Percentiles rank a stretch among this genome's conserved stretches.
These are phyloP conservation scores for Lymantria monacha DNA, from an alignment of 2,888 invertebrate species.

Conservation along the genomic window DNA sequence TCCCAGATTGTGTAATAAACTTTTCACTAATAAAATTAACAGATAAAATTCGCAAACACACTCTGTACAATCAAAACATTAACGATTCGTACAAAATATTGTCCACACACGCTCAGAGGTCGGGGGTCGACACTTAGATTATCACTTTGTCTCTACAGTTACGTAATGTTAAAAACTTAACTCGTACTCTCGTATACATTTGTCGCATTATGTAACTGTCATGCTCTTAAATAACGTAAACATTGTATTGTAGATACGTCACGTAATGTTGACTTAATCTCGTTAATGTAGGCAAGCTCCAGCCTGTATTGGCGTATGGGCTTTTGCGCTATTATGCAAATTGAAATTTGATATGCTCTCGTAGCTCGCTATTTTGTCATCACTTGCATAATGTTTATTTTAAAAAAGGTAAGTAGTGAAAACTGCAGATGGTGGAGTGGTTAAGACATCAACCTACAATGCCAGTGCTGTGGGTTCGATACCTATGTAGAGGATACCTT, in stretches of 20 bases:
- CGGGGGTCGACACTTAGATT: no score
- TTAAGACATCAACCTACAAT: no score
- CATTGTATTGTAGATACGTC: slow-evolving; percentile 52
- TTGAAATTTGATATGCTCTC: slow-evolving; percentile 65
- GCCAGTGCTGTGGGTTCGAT: no score
- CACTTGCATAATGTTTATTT: slow-evolving; percentile 39
- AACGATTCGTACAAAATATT: no score
- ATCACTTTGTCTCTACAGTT: no score
- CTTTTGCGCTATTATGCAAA: slow-evolving; percentile 70
- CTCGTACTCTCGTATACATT: slow-evolving; percentile 7
- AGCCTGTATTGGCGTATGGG: slow-evolving; percentile 61
- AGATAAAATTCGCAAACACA: no score
- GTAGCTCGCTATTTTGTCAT: slow-evolving; percentile 49
- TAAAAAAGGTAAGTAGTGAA: slow-evolving; percentile 35
- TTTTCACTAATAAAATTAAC: no score
- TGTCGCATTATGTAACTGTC: slow-evolving; percentile 8
- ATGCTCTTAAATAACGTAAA: slow-evolving; percentile 38
- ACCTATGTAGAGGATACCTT: no score
- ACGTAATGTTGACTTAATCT: slow-evolving; percentile 69
- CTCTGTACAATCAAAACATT: no score
- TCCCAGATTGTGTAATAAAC: no score
- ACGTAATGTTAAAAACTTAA: neutral
- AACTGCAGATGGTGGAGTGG: no score
- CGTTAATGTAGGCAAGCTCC: slow-evolving; percentile 59
- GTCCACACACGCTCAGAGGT: no score